These are phyloP conservation scores for Caenorhabditis auriculariae DNA, from an alignment of 2,888 invertebrate species.

Conservation along the genomic window DNA sequence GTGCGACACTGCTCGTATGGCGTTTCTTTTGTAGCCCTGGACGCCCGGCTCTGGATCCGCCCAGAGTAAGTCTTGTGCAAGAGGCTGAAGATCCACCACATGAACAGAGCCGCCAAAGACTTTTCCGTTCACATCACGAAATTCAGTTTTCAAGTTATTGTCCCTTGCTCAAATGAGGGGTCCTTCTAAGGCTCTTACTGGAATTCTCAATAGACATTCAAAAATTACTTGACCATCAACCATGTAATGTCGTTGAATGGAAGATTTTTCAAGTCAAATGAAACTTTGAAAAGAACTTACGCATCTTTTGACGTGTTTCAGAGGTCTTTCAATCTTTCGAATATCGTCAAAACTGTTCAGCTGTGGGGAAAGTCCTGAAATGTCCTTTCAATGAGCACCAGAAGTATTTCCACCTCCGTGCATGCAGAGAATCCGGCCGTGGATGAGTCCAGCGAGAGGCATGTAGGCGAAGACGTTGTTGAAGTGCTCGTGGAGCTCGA, in stretches of 20 bases:
- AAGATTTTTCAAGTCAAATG: too few relatives aligned
- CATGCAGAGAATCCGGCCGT: slow-evolving; percentile 51
- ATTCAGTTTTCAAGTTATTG: too few relatives aligned
- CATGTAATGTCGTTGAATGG: too few relatives aligned
- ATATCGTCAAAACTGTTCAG: slow-evolving; percentile 49
- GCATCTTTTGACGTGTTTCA: slow-evolving; percentile 16
- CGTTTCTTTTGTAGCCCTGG: slow-evolving; percentile 36
- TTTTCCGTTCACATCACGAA: too few relatives aligned
- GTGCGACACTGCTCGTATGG: slow-evolving; percentile 41
- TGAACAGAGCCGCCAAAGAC: too few relatives aligned
- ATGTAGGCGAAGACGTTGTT: slow-evolving; percentile 52
- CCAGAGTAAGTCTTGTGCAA: slow-evolving; percentile 50
- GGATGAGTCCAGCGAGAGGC: slow-evolving; percentile 51
- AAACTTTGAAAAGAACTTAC: slow-evolving; percentile 3
- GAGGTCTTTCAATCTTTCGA: slow-evolving; percentile 35
- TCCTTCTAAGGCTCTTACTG: too few relatives aligned
- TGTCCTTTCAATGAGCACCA: neutral
- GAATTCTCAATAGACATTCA: neutral
- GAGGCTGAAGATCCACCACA: slow-evolving; percentile 10
- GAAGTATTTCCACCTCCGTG: slow-evolving; percentile 24
- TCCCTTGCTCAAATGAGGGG: too few relatives aligned
- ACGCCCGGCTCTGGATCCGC: slow-evolving; percentile 41
- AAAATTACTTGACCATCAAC: neutral
- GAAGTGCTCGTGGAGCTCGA: slow-evolving; percentile 42
- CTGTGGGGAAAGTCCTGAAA: slow-evolving; percentile 38